Conservation (phyloP, 2,888 invertebrate genomes). For the Habroteleia sp. region DNA sequence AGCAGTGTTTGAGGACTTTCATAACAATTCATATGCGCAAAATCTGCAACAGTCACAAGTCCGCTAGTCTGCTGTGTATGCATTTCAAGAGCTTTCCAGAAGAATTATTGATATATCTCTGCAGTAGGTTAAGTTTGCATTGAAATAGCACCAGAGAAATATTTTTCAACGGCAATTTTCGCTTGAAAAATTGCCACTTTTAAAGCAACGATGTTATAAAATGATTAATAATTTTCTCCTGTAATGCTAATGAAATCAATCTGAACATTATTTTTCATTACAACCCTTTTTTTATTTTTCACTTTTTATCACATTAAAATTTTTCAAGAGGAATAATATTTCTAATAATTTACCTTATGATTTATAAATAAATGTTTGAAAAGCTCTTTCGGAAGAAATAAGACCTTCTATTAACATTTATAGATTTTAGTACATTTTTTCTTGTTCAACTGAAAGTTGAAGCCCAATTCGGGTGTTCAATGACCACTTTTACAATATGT, state of each 20-base stretch:
- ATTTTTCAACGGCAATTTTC: conserved; percentile 33
- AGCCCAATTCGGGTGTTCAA: conserved; percentile 12
- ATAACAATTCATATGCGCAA: conserved; percentile 56
- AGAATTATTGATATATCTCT: conserved; percentile 54
- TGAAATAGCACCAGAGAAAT: conserved; percentile 29
- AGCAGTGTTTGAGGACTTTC: conserved; percentile 50
- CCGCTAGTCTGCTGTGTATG: conserved; percentile 20
- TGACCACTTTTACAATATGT: conserved; percentile 10
- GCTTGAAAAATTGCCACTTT: conserved; percentile 28
- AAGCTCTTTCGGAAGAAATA: too few species aligned
- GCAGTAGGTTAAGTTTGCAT: conserved; percentile 42
- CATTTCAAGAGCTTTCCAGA: conserved; percentile 51
- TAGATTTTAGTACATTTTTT: conserved; percentile 8
- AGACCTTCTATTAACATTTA: background rate
- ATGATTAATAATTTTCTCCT: conserved; percentile 39
- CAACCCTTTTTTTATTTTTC: too few species aligned
- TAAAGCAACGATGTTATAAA: conserved; percentile 33
- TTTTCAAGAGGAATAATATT: too few species aligned
- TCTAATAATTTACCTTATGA: too few species aligned
- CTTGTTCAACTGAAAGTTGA: conserved; percentile 5
- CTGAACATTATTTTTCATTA: too few species aligned
- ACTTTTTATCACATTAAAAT: too few species aligned
- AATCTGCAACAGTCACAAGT: conserved; percentile 57
- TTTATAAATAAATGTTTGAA: too few species aligned
- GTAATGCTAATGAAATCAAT: too few species aligned